Conservation (phyloP, 1,140 invertebrate species). For the Venturia canescens region DNA sequence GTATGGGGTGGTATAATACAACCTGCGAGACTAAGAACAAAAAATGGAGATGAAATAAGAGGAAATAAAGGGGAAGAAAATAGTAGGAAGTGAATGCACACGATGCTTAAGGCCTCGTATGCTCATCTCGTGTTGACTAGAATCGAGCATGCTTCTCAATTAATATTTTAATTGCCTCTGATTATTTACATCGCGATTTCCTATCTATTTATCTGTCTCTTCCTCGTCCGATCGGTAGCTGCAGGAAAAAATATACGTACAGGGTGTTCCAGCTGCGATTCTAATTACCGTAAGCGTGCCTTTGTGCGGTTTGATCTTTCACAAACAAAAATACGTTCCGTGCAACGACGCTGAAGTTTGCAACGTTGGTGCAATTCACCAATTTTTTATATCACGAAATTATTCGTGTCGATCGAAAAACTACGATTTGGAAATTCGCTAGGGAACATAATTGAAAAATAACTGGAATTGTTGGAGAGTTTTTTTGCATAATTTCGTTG, state of each 20-base stretch:
- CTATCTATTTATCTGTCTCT: slow-evolving; percentile 31
- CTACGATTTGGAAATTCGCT: too few relatives aligned
- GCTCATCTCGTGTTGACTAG: slow-evolving; percentile 22
- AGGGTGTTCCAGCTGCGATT: too few relatives aligned
- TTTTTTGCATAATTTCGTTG: too few relatives aligned
- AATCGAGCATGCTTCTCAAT: slow-evolving; percentile 44
- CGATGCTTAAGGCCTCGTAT: slow-evolving; percentile 25
- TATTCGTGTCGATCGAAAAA: too few relatives aligned
- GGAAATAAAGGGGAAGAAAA: not conserved
- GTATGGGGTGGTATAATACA: slow-evolving; percentile 22
- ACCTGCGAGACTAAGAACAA: not conserved
- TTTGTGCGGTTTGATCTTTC: too few relatives aligned
- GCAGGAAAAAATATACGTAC: not conserved
- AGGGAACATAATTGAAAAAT: too few relatives aligned
- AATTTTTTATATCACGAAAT: too few relatives aligned
- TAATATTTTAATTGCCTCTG: slow-evolving; percentile 43
- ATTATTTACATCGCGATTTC: slow-evolving; percentile 29
- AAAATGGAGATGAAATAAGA: not conserved
- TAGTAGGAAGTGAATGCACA: slow-evolving; percentile 35
- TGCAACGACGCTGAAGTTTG: too few relatives aligned
- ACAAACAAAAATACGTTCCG: too few relatives aligned
- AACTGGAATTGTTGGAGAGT: too few relatives aligned
- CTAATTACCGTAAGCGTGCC: too few relatives aligned
- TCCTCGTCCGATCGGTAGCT: slow-evolving; percentile 12
- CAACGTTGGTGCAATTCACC: too few relatives aligned